Conservation (phyloP, 2,797 vertebrate genomes). For the Chaenodraco wilsoni region DNA sequence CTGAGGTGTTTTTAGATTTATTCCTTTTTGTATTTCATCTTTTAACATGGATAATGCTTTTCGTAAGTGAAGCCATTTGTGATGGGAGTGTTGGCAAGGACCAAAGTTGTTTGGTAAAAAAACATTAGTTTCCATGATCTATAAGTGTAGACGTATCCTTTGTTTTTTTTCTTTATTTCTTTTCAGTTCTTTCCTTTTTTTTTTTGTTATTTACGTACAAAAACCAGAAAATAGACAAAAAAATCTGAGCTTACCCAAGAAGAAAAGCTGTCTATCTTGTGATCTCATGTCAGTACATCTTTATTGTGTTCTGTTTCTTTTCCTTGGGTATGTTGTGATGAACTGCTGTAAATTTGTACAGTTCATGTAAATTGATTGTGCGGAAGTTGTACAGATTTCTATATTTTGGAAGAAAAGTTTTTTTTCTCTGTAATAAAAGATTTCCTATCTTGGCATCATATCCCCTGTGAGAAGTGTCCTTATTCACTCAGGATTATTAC, state of each 20-base stretch:
- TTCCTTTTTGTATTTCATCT: conserved; percentile 86
- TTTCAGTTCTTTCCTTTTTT: conserved; percentile 46
- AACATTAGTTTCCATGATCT: conserved; percentile 84
- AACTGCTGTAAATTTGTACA: conserved; percentile 99
- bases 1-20: conserved; percentile 79
- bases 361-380: conserved; percentile 99
- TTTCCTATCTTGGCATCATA: conserved; percentile 99
- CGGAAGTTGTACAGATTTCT: conserved; percentile 99
- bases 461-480: conserved; percentile 62
- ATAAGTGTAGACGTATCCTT: conserved; percentile 86
- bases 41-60: conserved; percentile 82
- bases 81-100: conserved; percentile 87
- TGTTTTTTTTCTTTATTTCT: conserved; percentile 56
- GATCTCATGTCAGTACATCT: conserved; percentile 97
- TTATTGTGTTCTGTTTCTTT: conserved; percentile 88
- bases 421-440: conserved; percentile 99
- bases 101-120: conserved; percentile 86
- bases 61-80: conserved; percentile 85
- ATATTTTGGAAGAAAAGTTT: conserved; percentile 99
- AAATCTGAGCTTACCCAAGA: conserved; percentile 86
- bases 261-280: conserved; percentile 92
- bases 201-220: conserved; percentile 81
- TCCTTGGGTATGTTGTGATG: conserved; percentile 98
- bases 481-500: conserved; percentile 29
- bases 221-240: conserved; percentile 80